These are phyloP conservation scores for Cataglyphis albicans DNA, from an alignment of 2,888 invertebrate genomes.

Conservation along the genomic window DNA sequence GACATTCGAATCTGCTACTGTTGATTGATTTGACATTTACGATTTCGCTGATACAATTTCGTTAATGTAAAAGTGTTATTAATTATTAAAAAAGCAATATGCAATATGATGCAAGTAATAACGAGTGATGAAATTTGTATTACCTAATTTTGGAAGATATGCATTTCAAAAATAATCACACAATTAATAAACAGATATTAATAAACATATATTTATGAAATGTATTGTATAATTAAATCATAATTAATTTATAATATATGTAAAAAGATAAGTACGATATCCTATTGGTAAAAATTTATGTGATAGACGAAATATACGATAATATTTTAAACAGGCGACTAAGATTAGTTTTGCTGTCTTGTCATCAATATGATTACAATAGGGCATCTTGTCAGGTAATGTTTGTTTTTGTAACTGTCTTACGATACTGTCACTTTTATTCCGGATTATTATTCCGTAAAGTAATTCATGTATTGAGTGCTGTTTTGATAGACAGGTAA, in stretches of 20 bases:
- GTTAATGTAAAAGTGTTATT: neutral
- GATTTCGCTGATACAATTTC: neutral
- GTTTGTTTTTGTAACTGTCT: constrained; percentile 34
- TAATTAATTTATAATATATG: neutral
- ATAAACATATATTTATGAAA: neutral
- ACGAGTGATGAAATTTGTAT: neutral
- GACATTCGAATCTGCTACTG: constrained; percentile 37
- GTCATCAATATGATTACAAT: constrained; percentile 41
- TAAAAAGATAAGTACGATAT: neutral
- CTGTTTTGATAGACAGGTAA: constrained; percentile 53
- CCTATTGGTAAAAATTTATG: neutral
- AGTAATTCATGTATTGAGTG: constrained; percentile 45
- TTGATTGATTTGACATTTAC: constrained; percentile 30
- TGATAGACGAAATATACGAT: constrained; percentile 1
- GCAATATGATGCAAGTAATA: too few relatives aligned
- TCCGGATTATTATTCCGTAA: constrained; percentile 36
- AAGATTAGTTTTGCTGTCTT: constrained; percentile 34
- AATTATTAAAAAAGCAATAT: neutral
- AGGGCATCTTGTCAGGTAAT: constrained; percentile 37
- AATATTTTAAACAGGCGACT: neutral
- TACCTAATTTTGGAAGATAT: neutral
- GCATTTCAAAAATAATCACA: neutral
- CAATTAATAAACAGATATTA: neutral
- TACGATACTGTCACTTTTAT: constrained; percentile 56
- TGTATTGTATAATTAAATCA: neutral